A percentile compares a stretch with the other conserved stretches of the same genome.
These are phyloP conservation scores for Manis javanica DNA, from an alignment of 2,797 vertebrate species.

Conservation along the genomic window DNA sequence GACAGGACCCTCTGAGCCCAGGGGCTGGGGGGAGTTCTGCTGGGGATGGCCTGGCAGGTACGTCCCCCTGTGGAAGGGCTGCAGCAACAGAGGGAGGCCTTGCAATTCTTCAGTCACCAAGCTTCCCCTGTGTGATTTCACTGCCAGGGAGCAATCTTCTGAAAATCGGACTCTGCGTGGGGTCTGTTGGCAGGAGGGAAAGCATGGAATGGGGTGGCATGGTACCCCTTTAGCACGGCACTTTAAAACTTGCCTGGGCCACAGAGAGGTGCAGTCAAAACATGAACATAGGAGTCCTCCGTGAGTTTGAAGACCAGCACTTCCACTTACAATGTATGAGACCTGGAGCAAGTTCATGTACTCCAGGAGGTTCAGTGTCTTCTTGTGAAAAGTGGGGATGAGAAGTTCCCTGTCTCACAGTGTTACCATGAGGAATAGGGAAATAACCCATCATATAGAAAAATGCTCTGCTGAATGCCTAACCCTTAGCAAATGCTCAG, in stretches of 20 bases:
- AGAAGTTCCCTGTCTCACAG: neutral
- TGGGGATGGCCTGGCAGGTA: too few relatives aligned
- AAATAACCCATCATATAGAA: fast-evolving
- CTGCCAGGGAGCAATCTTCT: neutral
- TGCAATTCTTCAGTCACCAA: neutral
- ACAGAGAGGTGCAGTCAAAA: neutral
- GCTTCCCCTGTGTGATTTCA: neutral
- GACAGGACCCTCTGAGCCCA: neutral
- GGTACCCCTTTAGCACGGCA: neutral
- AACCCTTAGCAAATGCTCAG: fast-evolving
- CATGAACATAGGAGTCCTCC: neutral
- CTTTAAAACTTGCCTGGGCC: neutral
- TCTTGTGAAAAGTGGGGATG: neutral
- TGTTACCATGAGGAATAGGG: neutral
- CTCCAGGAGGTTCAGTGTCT: neutral
- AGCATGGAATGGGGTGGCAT: fast-evolving
- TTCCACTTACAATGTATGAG: neutral
- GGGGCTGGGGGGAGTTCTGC: too few relatives aligned
- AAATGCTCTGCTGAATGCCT: fast-evolving
- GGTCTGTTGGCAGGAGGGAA: neutral
- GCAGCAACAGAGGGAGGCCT: neutral
- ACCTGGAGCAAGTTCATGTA: neutral
- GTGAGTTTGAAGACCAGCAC: neutral
- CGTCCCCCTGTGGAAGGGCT: neutral
- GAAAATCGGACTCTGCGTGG: neutral